A percentile compares a stretch with the other conserved stretches of the same genome.
phyloP scores from a whole-genome alignment of 92 coral and sea anemone genomes.

The Nematostella vectensis region DNA sequence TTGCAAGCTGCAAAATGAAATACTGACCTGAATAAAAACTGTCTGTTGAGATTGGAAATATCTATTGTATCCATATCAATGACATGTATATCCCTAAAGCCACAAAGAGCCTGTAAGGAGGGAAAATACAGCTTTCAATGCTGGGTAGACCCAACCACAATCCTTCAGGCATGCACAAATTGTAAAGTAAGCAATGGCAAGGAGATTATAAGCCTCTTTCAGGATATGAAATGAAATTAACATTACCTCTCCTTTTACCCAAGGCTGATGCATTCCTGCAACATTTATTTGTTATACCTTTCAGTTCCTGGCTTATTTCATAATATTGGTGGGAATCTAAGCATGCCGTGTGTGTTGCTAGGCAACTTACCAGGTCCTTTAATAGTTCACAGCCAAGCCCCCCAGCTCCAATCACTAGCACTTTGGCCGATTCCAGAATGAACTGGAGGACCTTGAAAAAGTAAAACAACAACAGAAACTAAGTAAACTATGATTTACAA shows the following conservation, averaged over 20 bases:
- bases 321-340: too few species aligned
- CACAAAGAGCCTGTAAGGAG: slow-evolving; percentile 71
- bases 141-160: neutral
- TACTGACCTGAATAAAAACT: slow-evolving; percentile 80
- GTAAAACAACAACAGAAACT: neutral
- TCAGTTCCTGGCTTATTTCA: too few species aligned
- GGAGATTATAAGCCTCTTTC: too few species aligned
- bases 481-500: neutral
- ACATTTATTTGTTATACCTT: too few species aligned
- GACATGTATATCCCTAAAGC: slow-evolving; percentile 86
- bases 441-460: slow-evolving; percentile 81
- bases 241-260: too few species aligned
- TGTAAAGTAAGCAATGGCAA: too few species aligned
- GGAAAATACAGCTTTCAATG: neutral
- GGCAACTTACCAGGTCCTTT: slow-evolving; percentile 78
- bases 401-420: slow-evolving; percentile 95
- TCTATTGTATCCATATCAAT: slow-evolving; percentile 99
- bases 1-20: neutral
- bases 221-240: too few species aligned
- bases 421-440: slow-evolving; percentile 67
- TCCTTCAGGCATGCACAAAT: too few species aligned
- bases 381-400: slow-evolving; percentile 96
- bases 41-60: slow-evolving; percentile 90
- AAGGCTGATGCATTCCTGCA: too few species aligned
- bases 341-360: too few species aligned